Evolutionary conservation across 1,140 invertebrate species (phyloP).

Genomic region (Bombus waltoni): DNA sequence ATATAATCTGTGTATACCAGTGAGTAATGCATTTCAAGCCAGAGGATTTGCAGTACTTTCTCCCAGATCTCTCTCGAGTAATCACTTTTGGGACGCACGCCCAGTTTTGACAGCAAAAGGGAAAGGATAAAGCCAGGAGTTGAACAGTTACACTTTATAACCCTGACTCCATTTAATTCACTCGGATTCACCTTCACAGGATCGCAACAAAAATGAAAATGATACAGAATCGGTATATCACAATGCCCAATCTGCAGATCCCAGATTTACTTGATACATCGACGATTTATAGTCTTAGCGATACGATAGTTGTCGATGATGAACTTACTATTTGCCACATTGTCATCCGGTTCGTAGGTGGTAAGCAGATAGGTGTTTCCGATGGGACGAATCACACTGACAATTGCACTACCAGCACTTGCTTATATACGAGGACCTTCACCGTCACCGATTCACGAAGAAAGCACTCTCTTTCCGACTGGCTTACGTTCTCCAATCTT

Average conservation of each 20-base stretch:
- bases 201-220: neutral
- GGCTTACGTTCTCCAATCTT: conserved; percentile 71
- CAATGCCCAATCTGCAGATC: neutral
- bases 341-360: conserved; percentile 24
- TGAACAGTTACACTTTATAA: conserved; percentile 3
- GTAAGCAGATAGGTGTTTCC: conserved; percentile 35
- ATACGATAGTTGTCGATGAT: neutral
- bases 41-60: conserved; percentile 17
- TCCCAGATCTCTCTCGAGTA: neutral
- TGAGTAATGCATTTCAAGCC: neutral
- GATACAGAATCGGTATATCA: neutral
- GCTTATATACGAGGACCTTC: conserved; percentile 82
- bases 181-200: conserved; percentile 12
- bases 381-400: conserved; percentile 70
- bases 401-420: conserved; percentile 71
- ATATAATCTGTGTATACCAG: neutral
- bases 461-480: conserved; percentile 79
- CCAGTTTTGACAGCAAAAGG: neutral
- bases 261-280: neutral
- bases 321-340: conserved; percentile 74
- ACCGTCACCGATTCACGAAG: conserved; percentile 73
- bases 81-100: neutral
- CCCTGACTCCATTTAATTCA: neutral
- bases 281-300: neutral
- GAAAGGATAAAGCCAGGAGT: no score